Evolutionary conservation across 2,113 vertebrate species (phyloP), one percentile per base, ranked within the genome.

Genomic region (Pyrgilauda ruficollis): DNA sequence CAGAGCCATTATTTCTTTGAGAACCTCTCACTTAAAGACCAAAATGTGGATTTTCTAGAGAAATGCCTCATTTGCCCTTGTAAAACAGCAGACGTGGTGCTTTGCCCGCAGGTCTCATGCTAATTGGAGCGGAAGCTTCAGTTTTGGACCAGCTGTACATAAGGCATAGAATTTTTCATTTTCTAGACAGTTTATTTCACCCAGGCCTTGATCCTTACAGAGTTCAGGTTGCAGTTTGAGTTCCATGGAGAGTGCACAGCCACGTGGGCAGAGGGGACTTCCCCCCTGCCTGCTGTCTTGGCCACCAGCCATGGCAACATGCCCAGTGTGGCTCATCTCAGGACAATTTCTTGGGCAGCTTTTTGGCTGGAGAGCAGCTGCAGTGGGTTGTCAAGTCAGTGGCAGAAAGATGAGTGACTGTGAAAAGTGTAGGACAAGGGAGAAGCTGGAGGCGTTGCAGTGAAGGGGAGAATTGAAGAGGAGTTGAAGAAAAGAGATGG

Each of bases 181-280:
- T 91, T 58, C 35, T 35, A 31, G 13, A 21, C 4, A 20, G 31
- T 88, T 80, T 83, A 19, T 80, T 88, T 94, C 43, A 66, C 12
- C 30, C 63, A 49, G 62, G 39, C 44, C 39, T 82, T 47, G 49
- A 61, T 80, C 47, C 24, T 61, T 80, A 31, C 6, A 52, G 69
- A 49, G 18, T 67, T 84, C 20, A 35, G 27, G 39, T 72, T 82
- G 55, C 62, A 58, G 49, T 64, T 39, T 30, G 56, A 28, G 31
- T 49, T 88, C n/a, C 13, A 2, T 5, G 52, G 52, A 55, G 61
- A 55, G 43, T 22, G 16, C 58, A 35, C 8, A 76, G 58, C 41
- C 35, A 46, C 6, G 0, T 0, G 0, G 37, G 39, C 16, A 11
- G 33, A 44, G 31, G 39, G 26, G 8, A 10, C 21, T 33, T 55